A percentile compares a stretch with the other conserved stretches of the same genome.
These are phyloP conservation scores for Labia minor DNA, from an alignment of 2,888 invertebrate genomes.

Conservation along the genomic window DNA sequence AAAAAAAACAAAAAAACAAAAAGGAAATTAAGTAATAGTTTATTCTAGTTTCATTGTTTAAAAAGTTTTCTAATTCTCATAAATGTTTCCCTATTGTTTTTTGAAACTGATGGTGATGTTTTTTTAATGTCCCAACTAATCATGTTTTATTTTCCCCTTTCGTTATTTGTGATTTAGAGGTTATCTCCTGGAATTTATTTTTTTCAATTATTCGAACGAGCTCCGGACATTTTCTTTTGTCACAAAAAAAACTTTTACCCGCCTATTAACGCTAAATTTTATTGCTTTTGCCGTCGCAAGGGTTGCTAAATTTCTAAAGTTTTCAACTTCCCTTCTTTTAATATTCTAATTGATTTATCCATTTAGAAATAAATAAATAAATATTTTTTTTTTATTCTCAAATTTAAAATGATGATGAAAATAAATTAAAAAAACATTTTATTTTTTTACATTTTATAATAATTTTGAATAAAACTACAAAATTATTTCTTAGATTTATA, in stretches of 20 bases:
- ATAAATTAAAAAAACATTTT: background rate
- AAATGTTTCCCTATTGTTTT: too few species aligned
- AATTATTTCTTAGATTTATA: too few species aligned
- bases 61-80: too few species aligned
- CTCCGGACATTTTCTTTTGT: background rate
- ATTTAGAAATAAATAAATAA: background rate
- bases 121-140: too few species aligned
- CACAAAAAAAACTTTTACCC: background rate
- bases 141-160: too few species aligned
- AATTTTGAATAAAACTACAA: too few species aligned
- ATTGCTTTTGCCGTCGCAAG: background rate
- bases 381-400: background rate
- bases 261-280: background rate
- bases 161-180: background rate
- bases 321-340: background rate
- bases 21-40: too few species aligned
- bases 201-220: background rate
- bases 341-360: background rate
- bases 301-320: background rate
- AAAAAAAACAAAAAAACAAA: too few species aligned
- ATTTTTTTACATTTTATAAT: background rate
- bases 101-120: too few species aligned
- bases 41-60: too few species aligned
- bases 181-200: background rate
- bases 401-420: too few species aligned